Evolutionary conservation across 2,113 vertebrate species (phyloP).

Genomic region (Malurus alboscapulatus): DNA sequence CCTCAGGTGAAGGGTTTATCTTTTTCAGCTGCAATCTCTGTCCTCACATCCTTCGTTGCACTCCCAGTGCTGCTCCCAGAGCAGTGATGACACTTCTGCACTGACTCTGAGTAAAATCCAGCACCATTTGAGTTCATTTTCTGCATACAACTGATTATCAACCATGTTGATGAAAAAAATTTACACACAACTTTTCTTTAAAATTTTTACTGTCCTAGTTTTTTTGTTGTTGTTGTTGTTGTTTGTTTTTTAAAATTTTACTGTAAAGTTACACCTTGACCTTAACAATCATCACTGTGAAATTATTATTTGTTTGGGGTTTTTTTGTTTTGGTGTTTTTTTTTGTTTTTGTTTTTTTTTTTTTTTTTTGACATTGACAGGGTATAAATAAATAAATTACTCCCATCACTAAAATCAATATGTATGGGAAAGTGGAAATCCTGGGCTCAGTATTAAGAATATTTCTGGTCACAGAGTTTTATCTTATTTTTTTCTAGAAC

Average conservation of each 20-base stretch:
- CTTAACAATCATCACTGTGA: background rate
- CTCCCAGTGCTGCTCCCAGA: background rate
- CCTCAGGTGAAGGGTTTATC: background rate
- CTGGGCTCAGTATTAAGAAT: background rate
- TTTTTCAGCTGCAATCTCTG: background rate
- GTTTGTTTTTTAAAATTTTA: background rate
- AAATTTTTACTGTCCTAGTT: background rate
- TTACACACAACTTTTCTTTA: background rate
- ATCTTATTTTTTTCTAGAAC: background rate
- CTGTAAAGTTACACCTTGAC: background rate
- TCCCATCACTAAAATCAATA: background rate
- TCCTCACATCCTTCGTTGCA: background rate
- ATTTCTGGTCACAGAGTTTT: background rate
- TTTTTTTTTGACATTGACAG: accelerated
- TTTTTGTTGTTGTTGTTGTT: background rate
- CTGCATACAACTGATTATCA: background rate
- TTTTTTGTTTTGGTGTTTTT: too few relatives aligned
- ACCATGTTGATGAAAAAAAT: background rate
- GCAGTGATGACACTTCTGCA: background rate
- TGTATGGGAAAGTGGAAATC: background rate
- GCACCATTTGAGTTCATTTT: background rate
- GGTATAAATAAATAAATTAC: background rate
- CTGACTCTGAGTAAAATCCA: background rate
- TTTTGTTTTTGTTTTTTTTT: background rate
- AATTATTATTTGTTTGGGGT: background rate